Evolutionary conservation across 1,140 invertebrate species (phyloP).

Genomic region (Micrasema longulum): DNA sequence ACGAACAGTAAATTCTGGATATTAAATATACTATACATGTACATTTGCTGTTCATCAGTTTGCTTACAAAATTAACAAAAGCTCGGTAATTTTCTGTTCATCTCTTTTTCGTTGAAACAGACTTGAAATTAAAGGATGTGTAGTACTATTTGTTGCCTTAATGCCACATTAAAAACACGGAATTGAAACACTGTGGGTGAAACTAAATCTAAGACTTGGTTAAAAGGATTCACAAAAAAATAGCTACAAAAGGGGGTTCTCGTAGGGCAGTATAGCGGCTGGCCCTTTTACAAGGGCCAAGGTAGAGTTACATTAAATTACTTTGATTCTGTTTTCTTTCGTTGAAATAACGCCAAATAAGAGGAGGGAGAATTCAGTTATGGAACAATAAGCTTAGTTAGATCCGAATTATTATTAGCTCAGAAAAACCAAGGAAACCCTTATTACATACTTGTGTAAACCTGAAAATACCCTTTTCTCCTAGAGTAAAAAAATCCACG

Average conservation of each 20-base stretch:
- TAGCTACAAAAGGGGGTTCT: slow-evolving; percentile 30
- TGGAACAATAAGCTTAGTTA: slow-evolving; percentile 32
- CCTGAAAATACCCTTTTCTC: too few relatives aligned
- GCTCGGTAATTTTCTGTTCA: too few relatives aligned
- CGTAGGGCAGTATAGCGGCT: slow-evolving; percentile 22
- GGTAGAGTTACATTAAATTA: slow-evolving; percentile 39
- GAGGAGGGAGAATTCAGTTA: slow-evolving; percentile 6
- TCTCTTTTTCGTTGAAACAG: too few relatives aligned
- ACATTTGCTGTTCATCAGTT: too few relatives aligned
- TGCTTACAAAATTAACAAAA: too few relatives aligned
- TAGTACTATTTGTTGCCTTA: slow-evolving; percentile 23
- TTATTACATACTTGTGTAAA: too few relatives aligned
- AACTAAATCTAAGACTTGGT: slow-evolving; percentile 46
- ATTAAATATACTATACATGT: too few relatives aligned
- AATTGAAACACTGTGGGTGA: slow-evolving; percentile 43
- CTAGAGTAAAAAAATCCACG: too few relatives aligned
- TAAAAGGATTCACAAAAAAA: slow-evolving; percentile 52
- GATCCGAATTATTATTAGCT: not conserved
- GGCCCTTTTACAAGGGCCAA: slow-evolving; percentile 26
- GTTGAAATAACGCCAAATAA: slow-evolving; percentile 11
- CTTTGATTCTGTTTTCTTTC: slow-evolving; percentile 29
- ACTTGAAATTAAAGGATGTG: too few relatives aligned
- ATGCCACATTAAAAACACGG: slow-evolving; percentile 39
- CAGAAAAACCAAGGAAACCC: too few relatives aligned
- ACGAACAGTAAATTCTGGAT: too few relatives aligned